These are phyloP conservation scores for Achlya flavicornis DNA, from an alignment of 2,888 invertebrate species.

Conservation along the genomic window DNA sequence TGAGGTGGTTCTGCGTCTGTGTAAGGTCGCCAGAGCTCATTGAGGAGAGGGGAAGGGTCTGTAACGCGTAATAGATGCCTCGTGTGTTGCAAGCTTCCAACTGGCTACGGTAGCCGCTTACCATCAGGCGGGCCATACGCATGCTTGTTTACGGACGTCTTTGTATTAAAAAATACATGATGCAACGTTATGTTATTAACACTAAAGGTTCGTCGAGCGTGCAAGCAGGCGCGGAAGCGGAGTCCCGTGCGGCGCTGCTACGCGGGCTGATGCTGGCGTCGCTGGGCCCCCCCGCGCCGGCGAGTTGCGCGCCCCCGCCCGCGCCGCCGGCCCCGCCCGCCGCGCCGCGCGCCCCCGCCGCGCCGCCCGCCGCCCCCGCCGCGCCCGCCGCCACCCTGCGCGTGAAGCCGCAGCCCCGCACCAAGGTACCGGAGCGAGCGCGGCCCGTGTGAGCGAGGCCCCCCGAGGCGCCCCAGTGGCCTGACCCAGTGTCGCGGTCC, in stretches of 20 bases:
- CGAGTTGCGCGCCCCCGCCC: too few species aligned
- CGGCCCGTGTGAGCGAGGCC: slow-evolving; percentile 11
- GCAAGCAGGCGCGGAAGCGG: slow-evolving; percentile 63
- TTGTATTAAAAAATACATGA: too few species aligned
- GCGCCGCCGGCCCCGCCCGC: slow-evolving; percentile 30
- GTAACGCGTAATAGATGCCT: too few species aligned
- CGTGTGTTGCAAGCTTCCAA: too few species aligned
- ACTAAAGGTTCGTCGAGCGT: slow-evolving; percentile 48
- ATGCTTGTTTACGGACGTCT: too few species aligned
- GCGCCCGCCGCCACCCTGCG: slow-evolving; percentile 53
- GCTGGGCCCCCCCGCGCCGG: slow-evolving; percentile 59
- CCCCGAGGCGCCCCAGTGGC: slow-evolving; percentile 12
- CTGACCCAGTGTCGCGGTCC: slow-evolving; percentile 13
- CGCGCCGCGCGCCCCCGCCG: slow-evolving; percentile 40
- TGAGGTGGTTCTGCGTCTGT: too few species aligned
- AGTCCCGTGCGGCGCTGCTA: slow-evolving; percentile 71
- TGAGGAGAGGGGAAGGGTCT: too few species aligned
- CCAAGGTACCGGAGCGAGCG: slow-evolving; percentile 53
- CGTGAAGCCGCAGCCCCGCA: slow-evolving; percentile 72
- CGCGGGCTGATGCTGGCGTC: slow-evolving; percentile 78
- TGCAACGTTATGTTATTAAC: too few species aligned
- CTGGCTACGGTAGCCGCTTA: too few species aligned
- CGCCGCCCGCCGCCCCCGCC: slow-evolving; percentile 37
- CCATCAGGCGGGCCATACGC: too few species aligned
- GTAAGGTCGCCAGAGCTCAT: too few species aligned